Base-by-base conservation (phyloP, 2,888 invertebrate genomes). In the Idaea straminata region DNA sequence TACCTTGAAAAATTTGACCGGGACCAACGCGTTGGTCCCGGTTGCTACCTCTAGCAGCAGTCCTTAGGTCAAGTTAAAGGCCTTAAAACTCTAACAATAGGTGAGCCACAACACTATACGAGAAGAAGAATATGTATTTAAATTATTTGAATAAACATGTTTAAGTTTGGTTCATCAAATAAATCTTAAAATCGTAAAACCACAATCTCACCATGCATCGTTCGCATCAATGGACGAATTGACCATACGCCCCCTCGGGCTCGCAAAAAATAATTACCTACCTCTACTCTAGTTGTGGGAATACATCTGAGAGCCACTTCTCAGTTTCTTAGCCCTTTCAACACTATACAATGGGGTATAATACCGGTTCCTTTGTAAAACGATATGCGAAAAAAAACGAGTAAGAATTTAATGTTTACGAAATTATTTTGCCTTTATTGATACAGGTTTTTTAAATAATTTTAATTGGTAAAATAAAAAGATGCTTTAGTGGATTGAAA, bases 301-400 rank as follows among this genome's bases (percentile, higher is more conserved):
- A 86, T 70, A 73, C 71, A 73, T 71, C 73, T 73, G 74, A 70
- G 66, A 73, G 70, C 71, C 73, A 78, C 81, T 88, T 89, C 88
- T 87, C 88, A 87, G 83, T 85, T 77, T 72, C 70, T 69, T 73
- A 72, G 80, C 79, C 78, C 82, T 89, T 86, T 81, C 69, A 67
- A 68, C 74, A 81, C 89, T 89, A 72, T 69, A 79, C 80, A 82
- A 80, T 80, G 77, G 77, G 34, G 34, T 34, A 72, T 68, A 75
- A 83, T 85, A 85, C 83, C 81, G 84, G 81, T 76, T 77, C 77
- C 80, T 84, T 87, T 86, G 84, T 83, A 80, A 84, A 76, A 68
- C 76, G 83, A 88, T 83, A 83, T 82, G 16, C 77, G 59, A 59
- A 36, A 36, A 36, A 47, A 47, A 47, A 47, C 5, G 10, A 73